These are phyloP conservation scores for Phoebastria nigripes DNA, from an alignment of 2,797 vertebrate species.

Conservation along the genomic window DNA sequence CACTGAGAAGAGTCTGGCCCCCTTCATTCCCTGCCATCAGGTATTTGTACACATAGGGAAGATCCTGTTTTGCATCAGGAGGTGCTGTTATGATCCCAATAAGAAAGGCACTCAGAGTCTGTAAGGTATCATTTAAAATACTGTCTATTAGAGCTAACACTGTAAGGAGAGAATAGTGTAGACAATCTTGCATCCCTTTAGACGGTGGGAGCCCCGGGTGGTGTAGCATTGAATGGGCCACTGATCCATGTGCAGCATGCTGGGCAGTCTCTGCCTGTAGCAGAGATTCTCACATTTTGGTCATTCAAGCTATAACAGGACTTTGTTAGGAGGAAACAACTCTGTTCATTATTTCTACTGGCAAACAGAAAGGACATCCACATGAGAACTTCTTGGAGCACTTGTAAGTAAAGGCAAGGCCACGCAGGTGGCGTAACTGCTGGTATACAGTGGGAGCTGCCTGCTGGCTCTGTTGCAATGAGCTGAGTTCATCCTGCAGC, in stretches of 20 bases:
- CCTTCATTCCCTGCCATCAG: background rate
- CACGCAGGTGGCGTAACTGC: accelerated
- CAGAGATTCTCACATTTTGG: background rate
- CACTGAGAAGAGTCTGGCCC: background rate
- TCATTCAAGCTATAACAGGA: background rate
- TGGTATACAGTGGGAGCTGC: background rate
- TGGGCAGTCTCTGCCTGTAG: background rate
- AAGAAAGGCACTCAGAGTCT: background rate
- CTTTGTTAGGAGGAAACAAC: background rate
- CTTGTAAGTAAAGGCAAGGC: background rate
- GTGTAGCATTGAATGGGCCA: background rate
- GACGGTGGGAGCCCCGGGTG: background rate
- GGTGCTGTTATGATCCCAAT: background rate
- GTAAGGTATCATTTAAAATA: background rate
- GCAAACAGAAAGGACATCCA: background rate
- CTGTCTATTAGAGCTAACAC: background rate
- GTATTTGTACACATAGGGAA: background rate
- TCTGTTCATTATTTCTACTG: background rate
- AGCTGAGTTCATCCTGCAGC: background rate
- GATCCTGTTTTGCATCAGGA: background rate
- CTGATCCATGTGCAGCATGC: background rate
- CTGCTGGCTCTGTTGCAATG: background rate
- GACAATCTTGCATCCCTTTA: background rate
- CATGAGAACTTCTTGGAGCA: background rate
- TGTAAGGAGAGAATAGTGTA: background rate